These are phyloP conservation scores for Heliconius charithonia DNA, from an alignment of 2,888 invertebrate species.

Conservation along the genomic window DNA sequence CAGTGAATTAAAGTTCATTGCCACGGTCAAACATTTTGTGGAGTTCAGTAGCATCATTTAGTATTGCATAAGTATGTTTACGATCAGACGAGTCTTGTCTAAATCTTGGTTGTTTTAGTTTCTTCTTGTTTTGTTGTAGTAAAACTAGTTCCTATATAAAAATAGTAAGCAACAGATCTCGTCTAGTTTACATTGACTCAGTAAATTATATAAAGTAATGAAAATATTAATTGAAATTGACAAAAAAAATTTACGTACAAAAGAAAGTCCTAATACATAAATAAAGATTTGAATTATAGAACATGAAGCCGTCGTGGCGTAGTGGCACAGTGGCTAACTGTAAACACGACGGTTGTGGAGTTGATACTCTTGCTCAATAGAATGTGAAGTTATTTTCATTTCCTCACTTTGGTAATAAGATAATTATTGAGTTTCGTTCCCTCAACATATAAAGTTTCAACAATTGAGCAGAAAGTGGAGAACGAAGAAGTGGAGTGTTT, in stretches of 20 bases:
- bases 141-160: not conserved
- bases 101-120: slow-evolving; percentile 2
- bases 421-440: not conserved
- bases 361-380: too few species aligned
- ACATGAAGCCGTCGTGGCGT: too few species aligned
- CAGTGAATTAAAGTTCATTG: slow-evolving; percentile 61
- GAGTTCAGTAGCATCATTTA: slow-evolving; percentile 52
- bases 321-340: too few species aligned
- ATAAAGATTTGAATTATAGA: too few species aligned
- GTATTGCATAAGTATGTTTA: slow-evolving; percentile 47
- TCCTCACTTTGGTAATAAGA: not conserved
- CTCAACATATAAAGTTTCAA: not conserved
- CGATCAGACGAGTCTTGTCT: slow-evolving; percentile 10
- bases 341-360: too few species aligned
- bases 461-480: not conserved
- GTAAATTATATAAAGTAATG: not conserved
- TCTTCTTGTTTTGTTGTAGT: not conserved
- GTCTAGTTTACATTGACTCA: not conserved
- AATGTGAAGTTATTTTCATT: not conserved
- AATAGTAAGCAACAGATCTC: not conserved
- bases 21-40: slow-evolving; percentile 60
- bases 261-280: too few species aligned
- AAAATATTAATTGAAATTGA: not conserved
- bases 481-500: not conserved
- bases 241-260: too few species aligned